Evolutionary conservation across 2,888 invertebrate species (phyloP).

Genomic region (Melangyna quadrimaculata): DNA sequence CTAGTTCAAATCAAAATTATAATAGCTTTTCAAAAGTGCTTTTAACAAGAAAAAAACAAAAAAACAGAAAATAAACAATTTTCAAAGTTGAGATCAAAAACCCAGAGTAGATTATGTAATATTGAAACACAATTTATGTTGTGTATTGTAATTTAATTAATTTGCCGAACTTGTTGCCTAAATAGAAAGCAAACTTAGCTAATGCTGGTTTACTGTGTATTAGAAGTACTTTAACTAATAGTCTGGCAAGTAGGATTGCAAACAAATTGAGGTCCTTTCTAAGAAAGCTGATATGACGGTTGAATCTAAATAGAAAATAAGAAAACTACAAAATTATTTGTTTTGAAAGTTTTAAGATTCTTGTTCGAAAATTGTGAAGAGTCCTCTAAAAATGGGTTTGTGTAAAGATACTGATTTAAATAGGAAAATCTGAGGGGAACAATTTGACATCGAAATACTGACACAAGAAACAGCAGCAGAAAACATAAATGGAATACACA

Average conservation of each 20-base stretch:
- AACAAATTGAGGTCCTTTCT: neutral
- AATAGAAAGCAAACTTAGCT: slow-evolving; percentile 39
- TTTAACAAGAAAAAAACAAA: neutral
- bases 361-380: no score
- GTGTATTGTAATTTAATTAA: slow-evolving; percentile 51
- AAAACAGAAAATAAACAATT: neutral
- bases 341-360: no score
- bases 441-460: neutral
- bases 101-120: slow-evolving; percentile 1
- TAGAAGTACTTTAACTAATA: neutral
- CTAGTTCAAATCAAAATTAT: neutral
- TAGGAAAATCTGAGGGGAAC: no score
- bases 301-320: no score
- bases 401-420: no score
- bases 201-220: slow-evolving; percentile 17
- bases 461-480: no score
- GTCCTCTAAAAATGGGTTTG: no score
- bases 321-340: no score
- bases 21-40: neutral
- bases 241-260: neutral
- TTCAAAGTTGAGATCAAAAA: slow-evolving; percentile 21
- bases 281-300: no score
- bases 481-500: no score
- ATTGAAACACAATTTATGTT: slow-evolving; percentile 14
- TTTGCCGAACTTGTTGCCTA: slow-evolving; percentile 60